These are phyloP conservation scores for Acholoe squamosa DNA, from an alignment of 2,888 invertebrate genomes.

Conservation along the genomic window DNA sequence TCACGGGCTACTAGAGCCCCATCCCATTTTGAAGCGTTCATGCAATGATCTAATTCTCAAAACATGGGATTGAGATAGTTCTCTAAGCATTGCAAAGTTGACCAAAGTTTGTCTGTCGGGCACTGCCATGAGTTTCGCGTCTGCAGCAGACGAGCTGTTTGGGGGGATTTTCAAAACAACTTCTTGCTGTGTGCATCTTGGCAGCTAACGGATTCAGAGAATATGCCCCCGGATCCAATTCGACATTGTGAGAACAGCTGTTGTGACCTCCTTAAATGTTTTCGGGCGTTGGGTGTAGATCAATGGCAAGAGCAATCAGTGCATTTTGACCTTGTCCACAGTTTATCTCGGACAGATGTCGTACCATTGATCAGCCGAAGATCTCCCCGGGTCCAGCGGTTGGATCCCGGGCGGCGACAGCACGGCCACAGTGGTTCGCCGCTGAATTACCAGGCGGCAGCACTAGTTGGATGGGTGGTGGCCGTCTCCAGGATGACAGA, in stretches of 20 bases:
- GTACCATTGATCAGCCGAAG: conserved; percentile 35
- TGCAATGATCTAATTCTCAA: background rate
- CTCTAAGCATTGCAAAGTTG: conserved; percentile 26
- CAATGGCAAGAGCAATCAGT: background rate
- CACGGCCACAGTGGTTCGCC: conserved; percentile 9
- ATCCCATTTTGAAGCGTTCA: background rate
- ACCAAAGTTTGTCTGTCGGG: conserved; percentile 44
- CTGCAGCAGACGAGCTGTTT: conserved; percentile 28
- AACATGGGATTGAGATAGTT: background rate
- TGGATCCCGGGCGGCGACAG: conserved; percentile 33
- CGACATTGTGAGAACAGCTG: background rate
- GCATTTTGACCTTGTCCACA: conserved; percentile 50
- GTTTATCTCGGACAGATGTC: conserved; percentile 49
- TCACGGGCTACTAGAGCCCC: background rate
- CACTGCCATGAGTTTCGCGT: background rate
- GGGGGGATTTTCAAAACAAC: conserved; percentile 37
- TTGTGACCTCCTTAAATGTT: background rate
- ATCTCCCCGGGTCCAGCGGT: background rate
- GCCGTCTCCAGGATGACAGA: conserved; percentile 48
- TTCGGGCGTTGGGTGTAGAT: background rate
- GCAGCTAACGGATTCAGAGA: conserved; percentile 51
- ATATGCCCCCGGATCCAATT: background rate
- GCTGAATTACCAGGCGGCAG: conserved; percentile 48
- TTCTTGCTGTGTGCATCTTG: background rate
- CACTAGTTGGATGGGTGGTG: conserved; percentile 18